Evolutionary conservation across 2,113 vertebrate genomes (phyloP), one percentile per base, ranked within the genome.

Genomic region (Falco punctatus): DNA sequence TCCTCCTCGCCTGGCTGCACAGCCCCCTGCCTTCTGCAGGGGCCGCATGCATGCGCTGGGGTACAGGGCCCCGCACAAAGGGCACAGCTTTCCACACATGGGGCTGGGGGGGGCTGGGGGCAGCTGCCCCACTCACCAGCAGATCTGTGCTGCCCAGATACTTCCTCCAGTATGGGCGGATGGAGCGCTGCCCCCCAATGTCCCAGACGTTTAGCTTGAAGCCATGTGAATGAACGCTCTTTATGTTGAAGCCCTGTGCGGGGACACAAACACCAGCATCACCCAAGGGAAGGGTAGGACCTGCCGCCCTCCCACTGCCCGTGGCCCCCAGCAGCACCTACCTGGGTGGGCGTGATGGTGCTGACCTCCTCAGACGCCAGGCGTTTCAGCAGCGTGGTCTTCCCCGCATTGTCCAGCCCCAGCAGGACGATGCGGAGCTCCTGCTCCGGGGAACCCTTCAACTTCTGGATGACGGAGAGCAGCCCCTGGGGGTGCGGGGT

Each of bases 271-370:
- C 7, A 15, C 14, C 0, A 0, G n/a, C 12, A 11, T 81, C 67
- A 75, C 15, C 23, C 30, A 7, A 33, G 28, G 51, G 32, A 10
- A 19, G 16, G 16, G 40, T 20, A 52, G 35, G 33, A 71, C 33
- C 40, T 40, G 67, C 11, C 1, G 11, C 16, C 11, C 27, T 48
- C 66, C 3, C 0, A 0, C n/a, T 3, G 0, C 38, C 33, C 1
- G 0, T 38, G 22, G 48, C 46, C 55, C 33, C 40, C 72, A 26
- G 77, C 46, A 58, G 81, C 69, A 28, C 92, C 38, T 93, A 99
- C 98, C 98, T 99, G 98, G 24, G 98, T 99, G 24, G 99, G 99
- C 2, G 98, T 99, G 97, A 99, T 98, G 84, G 98, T 99, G 98
- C 98, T 99, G 86, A 99, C 97, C 59, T 99, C 99, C 92, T 99